Evolutionary conservation across 2,888 invertebrate species (phyloP), one percentile per base, ranked within the genome.

Genomic region (Heteropelma amictum): DNA sequence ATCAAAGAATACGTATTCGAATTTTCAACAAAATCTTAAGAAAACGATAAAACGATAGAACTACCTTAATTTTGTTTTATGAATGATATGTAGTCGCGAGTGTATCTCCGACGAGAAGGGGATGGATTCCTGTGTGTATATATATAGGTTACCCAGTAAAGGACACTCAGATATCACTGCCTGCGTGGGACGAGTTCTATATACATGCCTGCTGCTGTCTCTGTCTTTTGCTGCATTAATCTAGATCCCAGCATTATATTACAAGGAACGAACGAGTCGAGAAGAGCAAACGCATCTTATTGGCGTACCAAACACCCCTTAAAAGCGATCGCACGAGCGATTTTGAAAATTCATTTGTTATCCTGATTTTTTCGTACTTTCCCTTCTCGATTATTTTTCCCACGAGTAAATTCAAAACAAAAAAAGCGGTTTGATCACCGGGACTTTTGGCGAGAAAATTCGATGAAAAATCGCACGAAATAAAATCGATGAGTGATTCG

Each of bases 241-340:
- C 86, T 86, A 83, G 86, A 87, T 87, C 87, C 84, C 80, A 80
- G 80, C 82, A 83, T 80, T 83, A 85, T 82, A 85, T 82, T 81
- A 82, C 78, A 80, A 65, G 73, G 60, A 45, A 63, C 71, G 67
- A 74, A 70, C 65, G 14, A 45, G 54, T 26, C 26, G 45, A 33
- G 38, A 69, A 40, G 42, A 33, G 35, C 12, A 35, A 5, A 30
- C 14, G 45, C 42, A 73, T 79, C 79, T 80, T 83, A 81, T 83
- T 83, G 80, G 80, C 79, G 80, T 80, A 80, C 80, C 80, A 64
- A 40, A 17, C 51, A 60, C 28, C 53, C 54, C 58, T 58, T 19
- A 63, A 51, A 71, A 7, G 65, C 42, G 61, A 75, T 77, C 70
- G 71, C 70, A 65, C 64, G 21, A 12, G 28, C n/a, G n/a, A n/a